These are phyloP conservation scores for Sturnira hondurensis DNA, from an alignment of 2,113 vertebrate genomes.

Conservation along the genomic window DNA sequence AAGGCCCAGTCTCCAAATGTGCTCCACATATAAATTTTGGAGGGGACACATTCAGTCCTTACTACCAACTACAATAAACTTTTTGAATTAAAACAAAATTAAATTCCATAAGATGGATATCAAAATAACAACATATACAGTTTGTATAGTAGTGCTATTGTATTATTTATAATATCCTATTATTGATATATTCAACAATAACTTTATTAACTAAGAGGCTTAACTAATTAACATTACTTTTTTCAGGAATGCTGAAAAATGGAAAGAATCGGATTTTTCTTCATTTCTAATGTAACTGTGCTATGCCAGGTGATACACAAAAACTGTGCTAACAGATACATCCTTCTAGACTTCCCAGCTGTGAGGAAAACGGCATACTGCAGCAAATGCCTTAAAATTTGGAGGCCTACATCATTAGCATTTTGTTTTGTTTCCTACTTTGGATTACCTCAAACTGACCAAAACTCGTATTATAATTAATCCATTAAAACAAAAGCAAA, in stretches of 20 bases:
- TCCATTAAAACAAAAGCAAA: constrained; percentile 36
- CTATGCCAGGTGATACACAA: not conserved
- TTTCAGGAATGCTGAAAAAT: not conserved
- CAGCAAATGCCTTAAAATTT: not conserved
- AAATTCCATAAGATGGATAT: not conserved
- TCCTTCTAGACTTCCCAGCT: not conserved
- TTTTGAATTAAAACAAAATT: not conserved
- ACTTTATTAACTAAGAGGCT: not conserved
- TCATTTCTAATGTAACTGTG: not conserved
- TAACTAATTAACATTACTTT: not conserved
- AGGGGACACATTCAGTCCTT: not conserved
- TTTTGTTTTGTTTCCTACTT: constrained; percentile 34
- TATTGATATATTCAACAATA: not conserved
- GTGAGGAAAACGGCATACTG: not conserved
- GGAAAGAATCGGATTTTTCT: not conserved
- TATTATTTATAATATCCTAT: not conserved
- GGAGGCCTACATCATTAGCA: not conserved
- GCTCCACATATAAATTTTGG: not conserved
- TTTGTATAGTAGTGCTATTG: not conserved
- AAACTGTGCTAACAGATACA: not conserved
- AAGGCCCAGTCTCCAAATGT: not conserved
- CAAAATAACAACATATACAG: not conserved
- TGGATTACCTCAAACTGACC: constrained; percentile 26
- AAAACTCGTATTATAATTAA: constrained; percentile 39
- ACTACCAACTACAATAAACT: not conserved